A percentile compares a stretch with the other conserved stretches of the same genome.
These are phyloP conservation scores for Adrianichthys oophorus DNA, from an alignment of 2,797 vertebrate species.

Conservation along the genomic window DNA sequence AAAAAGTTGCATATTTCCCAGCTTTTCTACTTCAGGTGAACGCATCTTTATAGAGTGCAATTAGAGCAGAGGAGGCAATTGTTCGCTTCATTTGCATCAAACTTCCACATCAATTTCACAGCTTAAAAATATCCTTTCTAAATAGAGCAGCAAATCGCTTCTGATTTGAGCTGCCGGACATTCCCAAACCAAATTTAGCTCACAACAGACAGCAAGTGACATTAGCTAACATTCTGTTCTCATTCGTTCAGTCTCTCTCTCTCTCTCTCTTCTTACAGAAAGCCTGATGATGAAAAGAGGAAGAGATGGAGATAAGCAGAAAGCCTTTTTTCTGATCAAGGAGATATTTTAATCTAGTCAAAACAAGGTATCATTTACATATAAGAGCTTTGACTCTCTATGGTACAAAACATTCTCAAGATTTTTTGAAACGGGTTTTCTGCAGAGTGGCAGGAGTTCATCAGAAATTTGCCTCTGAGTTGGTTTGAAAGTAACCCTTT, in stretches of 20 bases:
- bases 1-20: not conserved
- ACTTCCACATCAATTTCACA: constrained; percentile 23
- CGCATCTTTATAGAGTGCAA: not conserved
- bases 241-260: constrained; percentile 2
- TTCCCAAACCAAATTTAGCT: constrained; percentile 19
- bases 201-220: constrained; percentile 7
- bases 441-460: too few relatives aligned
- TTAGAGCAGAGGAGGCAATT: constrained; percentile 9
- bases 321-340: constrained; percentile 21
- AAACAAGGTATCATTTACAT: constrained; percentile 38
- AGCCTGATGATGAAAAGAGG: constrained; percentile 49
- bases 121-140: constrained; percentile 43
- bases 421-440: not conserved
- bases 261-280: constrained; percentile 26
- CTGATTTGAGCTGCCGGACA: constrained; percentile 39
- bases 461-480: too few relatives aligned
- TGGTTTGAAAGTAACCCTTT: too few relatives aligned
- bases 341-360: constrained; percentile 32
- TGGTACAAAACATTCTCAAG: not conserved
- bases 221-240: constrained; percentile 7
- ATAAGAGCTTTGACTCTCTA: not conserved
- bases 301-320: constrained; percentile 44
- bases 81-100: constrained; percentile 23
- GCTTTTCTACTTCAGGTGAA: not conserved
- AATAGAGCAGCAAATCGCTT: constrained; percentile 46